Evolutionary conservation across 2,113 vertebrate species (phyloP), one percentile per base, ranked within the genome.

Genomic region (Mus pahari): DNA sequence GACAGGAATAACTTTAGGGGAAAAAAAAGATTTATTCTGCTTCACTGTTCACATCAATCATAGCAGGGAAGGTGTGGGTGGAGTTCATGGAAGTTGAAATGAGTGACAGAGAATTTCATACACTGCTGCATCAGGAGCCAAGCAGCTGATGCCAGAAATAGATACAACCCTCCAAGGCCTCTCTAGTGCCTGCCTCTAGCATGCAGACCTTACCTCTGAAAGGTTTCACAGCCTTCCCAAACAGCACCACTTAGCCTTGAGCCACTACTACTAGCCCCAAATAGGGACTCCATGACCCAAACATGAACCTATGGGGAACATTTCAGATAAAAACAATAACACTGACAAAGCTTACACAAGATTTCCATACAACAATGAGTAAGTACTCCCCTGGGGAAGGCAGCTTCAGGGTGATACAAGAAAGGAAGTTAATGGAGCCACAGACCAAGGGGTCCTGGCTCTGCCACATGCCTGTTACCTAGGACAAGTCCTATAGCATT

Each of bases 361-460:
- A 74, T 45, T 42, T 28, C n/a, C 24, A 5, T 13, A 11, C 1
- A 84, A 45, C 3, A 28, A 66, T 12, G 22, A n/a, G 0, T 7
- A 31, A 48, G 24, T 5, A 3, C 50, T 22, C 22, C 19, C 39
- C 70, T 71, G 22, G 58, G 42, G 45, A 90, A 79, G 11, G 50
- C 13, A 55, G 11, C 28, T n/a, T 3, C 3, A 1, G 36, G 4
- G 4, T 5, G 5, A 26, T 1, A 14, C 16, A n/a, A 5, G 0
- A 7, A 36, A 64, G 17, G 17, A 19, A 36, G 12, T 3, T 13
- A 11, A 10, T 31, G 0, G 74, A 28, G 17, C 26, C 1, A 0
- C 1, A 48, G 70, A 26, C 4, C 4, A 1, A 50, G 89, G 17
- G 5, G 11, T 9, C 33, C 1, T 7, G 20, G 4, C 10, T 31